Conservation (phyloP, 2,888 invertebrate species). For the Stenotaenia linearis region DNA sequence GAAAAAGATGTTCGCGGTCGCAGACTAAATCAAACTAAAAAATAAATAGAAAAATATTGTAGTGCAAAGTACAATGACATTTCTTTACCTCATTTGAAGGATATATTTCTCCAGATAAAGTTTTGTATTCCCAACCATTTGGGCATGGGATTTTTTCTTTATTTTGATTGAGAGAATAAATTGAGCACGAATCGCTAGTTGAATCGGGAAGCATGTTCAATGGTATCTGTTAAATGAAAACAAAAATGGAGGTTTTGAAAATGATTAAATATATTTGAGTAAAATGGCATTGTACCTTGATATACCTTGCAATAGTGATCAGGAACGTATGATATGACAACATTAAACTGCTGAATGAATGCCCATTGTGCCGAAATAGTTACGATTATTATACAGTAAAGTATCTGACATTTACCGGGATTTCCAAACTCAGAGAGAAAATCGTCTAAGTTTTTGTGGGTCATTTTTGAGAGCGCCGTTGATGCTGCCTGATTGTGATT, state of each 20-base stretch:
- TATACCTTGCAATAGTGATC: background rate
- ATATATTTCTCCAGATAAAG: background rate
- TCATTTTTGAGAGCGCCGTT: too few species aligned
- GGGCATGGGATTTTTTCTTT: background rate
- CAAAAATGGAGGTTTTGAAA: too few species aligned
- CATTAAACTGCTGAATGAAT: background rate
- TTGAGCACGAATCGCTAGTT: background rate
- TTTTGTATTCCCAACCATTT: background rate
- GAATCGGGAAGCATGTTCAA: background rate
- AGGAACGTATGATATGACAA: background rate
- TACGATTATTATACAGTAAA: background rate
- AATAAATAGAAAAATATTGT: background rate
- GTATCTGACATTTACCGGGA: background rate
- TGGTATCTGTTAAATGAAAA: background rate
- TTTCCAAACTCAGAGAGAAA: background rate
- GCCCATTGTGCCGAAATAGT: background rate
- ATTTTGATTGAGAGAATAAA: background rate
- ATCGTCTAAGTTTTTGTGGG: background rate
- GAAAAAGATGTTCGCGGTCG: background rate
- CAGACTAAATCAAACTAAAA: background rate
- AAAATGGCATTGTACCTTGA: background rate
- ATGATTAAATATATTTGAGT: background rate
- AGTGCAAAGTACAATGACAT: too few species aligned
- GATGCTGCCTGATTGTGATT: too few species aligned
- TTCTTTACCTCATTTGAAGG: constrained; percentile 6